phyloP scores from a whole-genome alignment of 1,140 invertebrate species.

The Cephus cinctus region DNA sequence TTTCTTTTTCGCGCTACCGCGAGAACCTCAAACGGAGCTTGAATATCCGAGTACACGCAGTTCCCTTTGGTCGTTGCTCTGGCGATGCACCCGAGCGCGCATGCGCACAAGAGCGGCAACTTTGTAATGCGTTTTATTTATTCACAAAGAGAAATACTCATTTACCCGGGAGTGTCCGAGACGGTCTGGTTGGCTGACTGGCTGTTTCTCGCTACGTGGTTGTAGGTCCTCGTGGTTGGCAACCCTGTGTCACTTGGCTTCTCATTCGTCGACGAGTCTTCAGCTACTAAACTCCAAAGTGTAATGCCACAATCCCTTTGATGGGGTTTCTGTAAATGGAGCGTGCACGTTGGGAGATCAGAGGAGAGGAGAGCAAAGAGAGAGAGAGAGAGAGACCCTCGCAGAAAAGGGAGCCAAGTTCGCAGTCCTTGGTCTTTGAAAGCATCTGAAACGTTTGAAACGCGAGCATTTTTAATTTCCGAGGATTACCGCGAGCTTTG shows the following conservation, averaged over 20 bases:
- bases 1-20: background rate
- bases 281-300: conserved; percentile 41
- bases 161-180: conserved; percentile 33
- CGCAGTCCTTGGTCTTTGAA: conserved; percentile 27
- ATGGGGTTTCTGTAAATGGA: conserved; percentile 58
- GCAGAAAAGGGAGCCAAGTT: conserved; percentile 29
- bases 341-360: conserved; percentile 2
- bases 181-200: background rate
- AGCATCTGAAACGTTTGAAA: conserved; percentile 23
- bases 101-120: no score
- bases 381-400: conserved; percentile 8
- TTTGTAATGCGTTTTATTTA: conserved; percentile 56
- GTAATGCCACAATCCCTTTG: conserved; percentile 55
- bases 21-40: background rate
- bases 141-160: conserved; percentile 57
- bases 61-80: background rate
- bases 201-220: no score
- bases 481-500: conserved; percentile 40
- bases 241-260: conserved; percentile 10
- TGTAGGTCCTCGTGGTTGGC: no score
- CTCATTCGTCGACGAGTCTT: conserved; percentile 26
- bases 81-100: no score
- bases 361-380: conserved; percentile 6
- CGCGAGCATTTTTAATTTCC: conserved; percentile 54
- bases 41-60: background rate